Evolutionary conservation across 2,888 invertebrate genomes (phyloP).

Genomic region (Therioaphis trifolii): DNA sequence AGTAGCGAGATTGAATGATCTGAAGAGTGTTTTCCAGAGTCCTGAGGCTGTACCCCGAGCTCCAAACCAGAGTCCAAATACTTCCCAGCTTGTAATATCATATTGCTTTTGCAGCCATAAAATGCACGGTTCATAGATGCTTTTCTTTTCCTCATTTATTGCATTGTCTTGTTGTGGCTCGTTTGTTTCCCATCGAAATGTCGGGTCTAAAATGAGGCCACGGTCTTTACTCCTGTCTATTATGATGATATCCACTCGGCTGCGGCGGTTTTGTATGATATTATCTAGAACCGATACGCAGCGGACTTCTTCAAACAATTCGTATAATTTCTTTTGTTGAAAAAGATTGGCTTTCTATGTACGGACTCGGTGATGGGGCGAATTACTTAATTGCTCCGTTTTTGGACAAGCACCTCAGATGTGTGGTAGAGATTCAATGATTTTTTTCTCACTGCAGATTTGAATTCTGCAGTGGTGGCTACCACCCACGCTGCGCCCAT

Average conservation of each 20-base stretch:
- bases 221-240: background rate
- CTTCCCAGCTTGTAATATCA: background rate
- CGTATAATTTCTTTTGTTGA: too few species aligned
- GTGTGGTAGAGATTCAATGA: background rate
- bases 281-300: too few species aligned
- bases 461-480: constrained; percentile 32
- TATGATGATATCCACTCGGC: background rate
- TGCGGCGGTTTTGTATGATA: background rate
- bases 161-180: background rate
- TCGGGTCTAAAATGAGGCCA: background rate
- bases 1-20: too few species aligned
- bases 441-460: constrained; percentile 46
- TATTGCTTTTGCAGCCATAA: background rate
- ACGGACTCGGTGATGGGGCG: too few species aligned
- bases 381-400: too few species aligned
- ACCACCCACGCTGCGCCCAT: constrained; percentile 6
- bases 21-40: too few species aligned
- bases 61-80: background rate
- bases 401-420: constrained; percentile 37
- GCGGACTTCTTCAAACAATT: too few species aligned
- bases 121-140: background rate
- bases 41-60: background rate
- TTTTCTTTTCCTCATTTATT: background rate
- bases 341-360: too few species aligned
- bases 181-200: background rate